Percentiles rank a stretch among this genome's conserved stretches.
These are phyloP conservation scores for Alloplasta piceator DNA, from an alignment of 2,888 invertebrate species.

Conservation along the genomic window DNA sequence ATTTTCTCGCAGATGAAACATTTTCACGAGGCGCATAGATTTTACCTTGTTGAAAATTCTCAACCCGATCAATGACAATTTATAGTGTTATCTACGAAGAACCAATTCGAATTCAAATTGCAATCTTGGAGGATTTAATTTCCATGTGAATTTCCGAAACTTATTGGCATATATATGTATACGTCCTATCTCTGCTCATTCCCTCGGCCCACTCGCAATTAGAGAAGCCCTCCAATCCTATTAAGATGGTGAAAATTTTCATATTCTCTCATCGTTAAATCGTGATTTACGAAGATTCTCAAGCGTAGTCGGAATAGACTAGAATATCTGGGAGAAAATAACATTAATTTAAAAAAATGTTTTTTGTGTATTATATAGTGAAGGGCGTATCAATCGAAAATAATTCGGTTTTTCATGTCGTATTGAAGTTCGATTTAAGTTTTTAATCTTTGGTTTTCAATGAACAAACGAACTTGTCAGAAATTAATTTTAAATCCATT, in stretches of 20 bases:
- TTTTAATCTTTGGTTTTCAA: too few species aligned
- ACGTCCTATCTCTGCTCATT: too few species aligned
- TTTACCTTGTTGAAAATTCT: not conserved
- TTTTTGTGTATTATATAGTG: constrained; percentile 73
- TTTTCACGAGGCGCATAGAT: not conserved
- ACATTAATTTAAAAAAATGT: constrained; percentile 50
- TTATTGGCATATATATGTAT: not conserved
- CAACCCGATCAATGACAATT: constrained; percentile 16
- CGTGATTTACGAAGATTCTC: constrained; percentile 55
- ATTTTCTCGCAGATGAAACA: not conserved
- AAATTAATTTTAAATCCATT: too few species aligned
- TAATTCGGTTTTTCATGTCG: too few species aligned
- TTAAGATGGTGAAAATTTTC: constrained; percentile 26
- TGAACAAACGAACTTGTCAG: too few species aligned
- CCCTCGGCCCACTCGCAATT: not conserved
- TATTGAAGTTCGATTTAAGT: too few species aligned
- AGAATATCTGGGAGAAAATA: constrained; percentile 37
- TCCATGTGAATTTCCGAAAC: constrained; percentile 27
- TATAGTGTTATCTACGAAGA: constrained; percentile 16
- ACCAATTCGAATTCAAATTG: constrained; percentile 28
- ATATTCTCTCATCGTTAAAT: constrained; percentile 25
- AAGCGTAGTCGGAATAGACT: constrained; percentile 60
- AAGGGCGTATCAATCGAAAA: constrained; percentile 57
- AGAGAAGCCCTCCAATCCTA: not conserved
- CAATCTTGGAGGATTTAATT: constrained; percentile 36